These are phyloP conservation scores for Hypena proboscidalis DNA, from an alignment of 2,888 invertebrate species.

Conservation along the genomic window DNA sequence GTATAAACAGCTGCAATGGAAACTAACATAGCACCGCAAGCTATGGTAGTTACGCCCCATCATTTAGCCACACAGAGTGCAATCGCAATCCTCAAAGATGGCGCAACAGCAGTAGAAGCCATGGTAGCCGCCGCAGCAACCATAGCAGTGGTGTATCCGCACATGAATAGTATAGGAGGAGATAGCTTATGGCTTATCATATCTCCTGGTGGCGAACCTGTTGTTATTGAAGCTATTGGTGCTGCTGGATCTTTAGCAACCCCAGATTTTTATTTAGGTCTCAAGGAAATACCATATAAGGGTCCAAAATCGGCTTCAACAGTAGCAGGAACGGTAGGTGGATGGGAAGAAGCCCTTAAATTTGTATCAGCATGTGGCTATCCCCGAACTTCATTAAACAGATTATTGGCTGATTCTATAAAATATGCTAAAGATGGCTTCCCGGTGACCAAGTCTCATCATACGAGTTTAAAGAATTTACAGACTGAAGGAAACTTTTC, in stretches of 20 bases:
- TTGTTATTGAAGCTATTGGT: slow-evolving; percentile 76
- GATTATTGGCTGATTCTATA: slow-evolving; percentile 69
- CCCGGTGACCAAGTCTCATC: slow-evolving; percentile 58
- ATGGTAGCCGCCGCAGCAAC: slow-evolving; percentile 76
- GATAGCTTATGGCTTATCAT: slow-evolving; percentile 77
- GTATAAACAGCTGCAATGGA: no score
- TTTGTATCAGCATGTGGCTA: slow-evolving; percentile 72
- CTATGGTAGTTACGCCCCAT: slow-evolving; percentile 78
- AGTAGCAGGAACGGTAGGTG: slow-evolving; percentile 73
- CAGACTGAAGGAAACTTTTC: slow-evolving; percentile 25
- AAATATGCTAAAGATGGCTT: slow-evolving; percentile 72
- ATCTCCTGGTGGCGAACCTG: slow-evolving; percentile 68
- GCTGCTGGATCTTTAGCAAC: slow-evolving; percentile 68
- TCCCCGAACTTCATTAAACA: slow-evolving; percentile 54
- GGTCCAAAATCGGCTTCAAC: slow-evolving; percentile 71
- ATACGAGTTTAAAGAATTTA: slow-evolving; percentile 25
- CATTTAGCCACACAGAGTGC: slow-evolving; percentile 76
- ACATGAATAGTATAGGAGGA: slow-evolving; percentile 76
- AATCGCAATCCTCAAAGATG: slow-evolving; percentile 64
- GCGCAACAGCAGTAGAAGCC: slow-evolving; percentile 78
- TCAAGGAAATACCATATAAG: slow-evolving; percentile 57
- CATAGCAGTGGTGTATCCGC: slow-evolving; percentile 73
- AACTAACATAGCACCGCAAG: slow-evolving; percentile 60
- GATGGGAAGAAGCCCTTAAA: slow-evolving; percentile 76
- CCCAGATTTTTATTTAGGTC: slow-evolving; percentile 57